A percentile compares a stretch with the other conserved stretches of the same genome.
These are phyloP conservation scores for Dreissena polymorpha DNA, from an alignment of 1,140 invertebrate genomes.

Conservation along the genomic window DNA sequence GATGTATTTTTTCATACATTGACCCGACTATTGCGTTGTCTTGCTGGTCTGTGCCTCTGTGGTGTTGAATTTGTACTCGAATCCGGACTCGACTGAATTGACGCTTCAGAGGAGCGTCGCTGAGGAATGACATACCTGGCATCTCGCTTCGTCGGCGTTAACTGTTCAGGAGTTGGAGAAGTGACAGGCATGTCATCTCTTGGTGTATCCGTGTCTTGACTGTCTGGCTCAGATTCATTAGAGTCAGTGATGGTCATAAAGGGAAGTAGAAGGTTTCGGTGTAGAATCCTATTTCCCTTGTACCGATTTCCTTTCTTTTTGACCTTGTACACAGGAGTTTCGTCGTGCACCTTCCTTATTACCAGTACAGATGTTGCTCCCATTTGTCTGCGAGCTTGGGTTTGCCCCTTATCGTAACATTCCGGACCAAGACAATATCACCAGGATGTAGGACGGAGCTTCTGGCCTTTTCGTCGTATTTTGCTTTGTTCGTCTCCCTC, in stretches of 20 bases:
- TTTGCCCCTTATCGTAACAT: neutral
- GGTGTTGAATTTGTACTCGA: neutral
- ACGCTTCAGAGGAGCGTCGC: neutral
- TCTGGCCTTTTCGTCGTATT: neutral
- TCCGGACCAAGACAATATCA: constrained; percentile 16
- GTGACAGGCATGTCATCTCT: no score
- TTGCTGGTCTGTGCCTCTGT: neutral
- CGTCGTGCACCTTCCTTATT: neutral
- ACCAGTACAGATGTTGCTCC: constrained; percentile 29
- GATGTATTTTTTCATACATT: no score
- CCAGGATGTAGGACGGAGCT: neutral
- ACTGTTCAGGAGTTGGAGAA: neutral
- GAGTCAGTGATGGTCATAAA: constrained; percentile 1
- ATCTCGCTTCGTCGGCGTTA: neutral
- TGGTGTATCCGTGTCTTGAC: neutral
- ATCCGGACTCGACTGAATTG: no score
- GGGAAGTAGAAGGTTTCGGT: constrained; percentile 18
- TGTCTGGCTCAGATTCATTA: neutral
- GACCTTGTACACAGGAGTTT: neutral
- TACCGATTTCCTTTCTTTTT: neutral
- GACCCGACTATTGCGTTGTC: no score
- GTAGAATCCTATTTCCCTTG: neutral
- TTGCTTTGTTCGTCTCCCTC: neutral
- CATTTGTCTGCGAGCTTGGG: constrained; percentile 13
- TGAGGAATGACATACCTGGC: neutral